Evolutionary conservation across 2,797 vertebrate genomes (phyloP).

Genomic region (Taeniopygia guttata): DNA sequence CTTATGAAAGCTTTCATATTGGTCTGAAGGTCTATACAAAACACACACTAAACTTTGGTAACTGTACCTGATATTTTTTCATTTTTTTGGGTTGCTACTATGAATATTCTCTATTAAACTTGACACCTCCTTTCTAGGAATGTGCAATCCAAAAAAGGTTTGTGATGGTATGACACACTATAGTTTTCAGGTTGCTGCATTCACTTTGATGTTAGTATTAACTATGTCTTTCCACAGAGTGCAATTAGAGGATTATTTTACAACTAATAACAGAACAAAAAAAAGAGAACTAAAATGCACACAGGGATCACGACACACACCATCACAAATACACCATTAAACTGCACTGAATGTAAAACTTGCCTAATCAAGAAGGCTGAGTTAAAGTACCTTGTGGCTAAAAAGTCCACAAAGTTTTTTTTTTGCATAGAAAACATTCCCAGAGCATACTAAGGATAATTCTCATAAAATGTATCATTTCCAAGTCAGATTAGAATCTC

Average conservation of each 20-base stretch:
- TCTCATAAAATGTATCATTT: neutral
- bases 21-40: neutral
- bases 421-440: neutral
- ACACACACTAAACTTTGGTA: neutral
- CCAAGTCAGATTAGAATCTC: neutral
- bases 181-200: neutral
- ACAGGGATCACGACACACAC: neutral
- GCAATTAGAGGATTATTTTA: slow-evolving; percentile 21
- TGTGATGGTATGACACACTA: neutral
- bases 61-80: neutral
- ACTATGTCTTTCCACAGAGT: neutral
- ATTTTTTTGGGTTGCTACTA: neutral
- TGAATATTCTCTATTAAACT: neutral
- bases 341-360: neutral
- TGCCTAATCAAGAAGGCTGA: neutral
- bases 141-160: neutral
- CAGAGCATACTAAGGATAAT: neutral
- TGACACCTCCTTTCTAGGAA: neutral
- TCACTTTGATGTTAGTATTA: neutral
- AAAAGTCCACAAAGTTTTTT: neutral
- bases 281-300: neutral
- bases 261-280: neutral
- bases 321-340: neutral
- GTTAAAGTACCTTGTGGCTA: neutral
- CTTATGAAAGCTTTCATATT: neutral